Base-by-base conservation (phyloP, 2,797 vertebrate species). In the Sebastes itinus region DNA sequence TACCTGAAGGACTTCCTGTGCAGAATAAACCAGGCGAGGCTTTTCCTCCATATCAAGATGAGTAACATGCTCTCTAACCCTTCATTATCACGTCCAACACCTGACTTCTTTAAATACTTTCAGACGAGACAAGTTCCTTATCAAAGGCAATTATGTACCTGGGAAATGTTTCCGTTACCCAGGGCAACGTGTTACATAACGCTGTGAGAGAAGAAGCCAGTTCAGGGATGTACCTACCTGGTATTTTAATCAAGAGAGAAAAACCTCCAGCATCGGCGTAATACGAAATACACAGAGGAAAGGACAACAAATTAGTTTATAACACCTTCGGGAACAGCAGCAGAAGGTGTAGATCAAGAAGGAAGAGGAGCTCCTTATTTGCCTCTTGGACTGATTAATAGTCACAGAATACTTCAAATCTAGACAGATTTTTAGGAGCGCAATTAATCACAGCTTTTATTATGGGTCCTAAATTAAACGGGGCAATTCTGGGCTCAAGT, bases 41-140 rank as follows among this genome's bases (percentile, higher is more conserved):
- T 68, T 72, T 59, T 72, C 75, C 76, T 63, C n/a, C 18, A 32
- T 66, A 70, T 78, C 75, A 77, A 83, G 79, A 90, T 92, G 74
- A 91, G 85, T 82, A 87, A 82, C 52, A 25, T 23, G 23, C 27
- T 79, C 82, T 78, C 70, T 61, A 76, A 75, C 69, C 82, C 66
- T 86, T 88, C 80, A 88, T 93, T 92, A 90, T 83, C 86, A 75
- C 77, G 74, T 92, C 85, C 69, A 82, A 82, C 72, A 81, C 85
- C 86, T 88, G 81, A 86, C 84, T 84, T 75, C 60, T 80, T 84
- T 86, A 65, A 85, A 77, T 82, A 78, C 56, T 64, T 72, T 77
- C 66, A 68, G 69, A 74, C 4, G 2, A 82, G 81, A 81, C 67
- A 27, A 63, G 60, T 65, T 85, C 35, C 85, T 89, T 87, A 84